Percentiles rank a stretch among this genome's conserved stretches.
These are phyloP conservation scores for Torymus auratus DNA, from an alignment of 2,888 invertebrate genomes.

Conservation along the genomic window DNA sequence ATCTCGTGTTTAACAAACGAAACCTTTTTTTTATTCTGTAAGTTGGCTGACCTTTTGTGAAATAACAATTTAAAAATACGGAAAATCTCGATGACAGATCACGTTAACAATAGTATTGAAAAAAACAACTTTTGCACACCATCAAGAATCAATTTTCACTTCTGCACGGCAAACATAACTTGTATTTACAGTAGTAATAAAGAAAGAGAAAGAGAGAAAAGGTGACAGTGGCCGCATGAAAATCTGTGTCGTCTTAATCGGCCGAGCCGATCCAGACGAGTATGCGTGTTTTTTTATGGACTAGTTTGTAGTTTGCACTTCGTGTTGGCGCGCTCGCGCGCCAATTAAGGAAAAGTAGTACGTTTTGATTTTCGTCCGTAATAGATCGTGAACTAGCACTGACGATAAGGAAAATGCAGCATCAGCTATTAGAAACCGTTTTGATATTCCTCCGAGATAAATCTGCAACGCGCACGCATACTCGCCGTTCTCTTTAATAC, in stretches of 20 bases:
- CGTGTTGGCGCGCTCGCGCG: not conserved
- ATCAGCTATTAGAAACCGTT: not conserved
- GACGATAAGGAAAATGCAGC: not conserved
- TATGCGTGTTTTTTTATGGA: conserved; percentile 27
- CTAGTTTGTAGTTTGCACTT: conserved; percentile 14
- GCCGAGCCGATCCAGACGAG: conserved; percentile 13
- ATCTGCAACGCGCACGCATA: too few species aligned
- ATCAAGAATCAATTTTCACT: too few species aligned
- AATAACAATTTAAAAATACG: too few species aligned
- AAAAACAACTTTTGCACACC: not conserved
- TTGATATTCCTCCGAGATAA: too few species aligned
- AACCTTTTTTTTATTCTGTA: too few species aligned
- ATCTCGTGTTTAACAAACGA: too few species aligned
- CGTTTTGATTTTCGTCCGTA: conserved; percentile 18
- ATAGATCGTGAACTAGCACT: conserved; percentile 14
- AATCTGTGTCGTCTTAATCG: conserved; percentile 37
- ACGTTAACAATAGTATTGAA: not conserved
- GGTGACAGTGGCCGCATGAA: not conserved
- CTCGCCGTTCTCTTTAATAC: too few species aligned
- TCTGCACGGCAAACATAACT: too few species aligned
- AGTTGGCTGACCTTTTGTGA: too few species aligned
- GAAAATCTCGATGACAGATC: too few species aligned
- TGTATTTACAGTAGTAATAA: not conserved
- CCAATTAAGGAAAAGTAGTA: conserved; percentile 28
- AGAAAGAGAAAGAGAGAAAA: not conserved